phyloP scores from a whole-genome alignment of 2,797 vertebrate species.

The Gallinago stenura region DNA sequence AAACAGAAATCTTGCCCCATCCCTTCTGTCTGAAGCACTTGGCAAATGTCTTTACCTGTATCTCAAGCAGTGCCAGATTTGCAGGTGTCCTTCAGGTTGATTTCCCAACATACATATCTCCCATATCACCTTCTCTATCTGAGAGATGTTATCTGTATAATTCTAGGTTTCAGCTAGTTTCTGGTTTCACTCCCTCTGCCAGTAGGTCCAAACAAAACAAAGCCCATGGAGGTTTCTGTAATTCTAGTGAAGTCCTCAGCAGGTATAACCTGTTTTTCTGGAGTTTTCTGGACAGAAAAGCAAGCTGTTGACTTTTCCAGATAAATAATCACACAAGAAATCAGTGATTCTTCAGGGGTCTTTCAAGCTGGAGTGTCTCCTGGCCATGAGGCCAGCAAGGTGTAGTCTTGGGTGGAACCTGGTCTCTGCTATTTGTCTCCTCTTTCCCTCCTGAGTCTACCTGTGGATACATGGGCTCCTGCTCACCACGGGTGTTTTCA shows the following conservation, averaged over 20 bases:
- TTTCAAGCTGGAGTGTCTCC: not conserved
- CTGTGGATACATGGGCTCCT: not conserved
- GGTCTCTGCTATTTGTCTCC: not conserved
- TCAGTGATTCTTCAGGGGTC: not conserved
- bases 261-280: slow-evolving; percentile 16
- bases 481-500: not conserved
- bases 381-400: not conserved
- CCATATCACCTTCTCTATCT: not conserved
- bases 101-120: not conserved
- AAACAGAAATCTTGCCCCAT: not conserved
- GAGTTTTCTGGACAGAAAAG: not conserved
- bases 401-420: not conserved
- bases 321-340: not conserved
- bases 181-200: not conserved
- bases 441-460: not conserved
- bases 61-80: not conserved
- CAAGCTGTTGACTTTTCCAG: not conserved
- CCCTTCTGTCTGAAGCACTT: not conserved
- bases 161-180: not conserved
- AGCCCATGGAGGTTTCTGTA: not conserved
- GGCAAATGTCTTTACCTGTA: not conserved
- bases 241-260: not conserved
- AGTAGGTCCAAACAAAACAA: not conserved
- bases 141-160: not conserved
- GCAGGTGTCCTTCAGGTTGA: not conserved